Percentiles rank a stretch among this genome's conserved stretches.
Conservation (phyloP, 2,797 vertebrate genomes). For the Australoheros facetus region DNA sequence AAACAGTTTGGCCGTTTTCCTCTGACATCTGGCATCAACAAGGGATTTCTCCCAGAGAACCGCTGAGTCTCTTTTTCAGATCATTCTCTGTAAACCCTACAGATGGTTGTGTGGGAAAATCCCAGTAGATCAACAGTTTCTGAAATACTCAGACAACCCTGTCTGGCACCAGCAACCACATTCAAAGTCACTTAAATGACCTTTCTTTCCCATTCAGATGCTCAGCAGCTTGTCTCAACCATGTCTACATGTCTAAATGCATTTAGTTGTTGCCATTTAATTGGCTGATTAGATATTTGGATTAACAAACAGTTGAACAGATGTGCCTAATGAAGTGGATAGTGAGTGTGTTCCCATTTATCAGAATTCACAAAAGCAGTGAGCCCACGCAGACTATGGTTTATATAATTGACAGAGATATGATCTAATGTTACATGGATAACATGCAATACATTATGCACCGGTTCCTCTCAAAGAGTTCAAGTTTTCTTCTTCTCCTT, state of each 20-base stretch:
- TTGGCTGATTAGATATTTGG: too few species aligned
- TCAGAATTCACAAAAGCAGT: not conserved
- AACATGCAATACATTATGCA: not conserved
- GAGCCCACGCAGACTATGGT: not conserved
- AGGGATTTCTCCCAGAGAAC: too few species aligned
- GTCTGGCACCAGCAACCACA: not conserved
- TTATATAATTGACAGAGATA: not conserved
- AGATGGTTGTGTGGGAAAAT: too few species aligned
- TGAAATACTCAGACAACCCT: not conserved
- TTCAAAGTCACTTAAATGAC: not conserved
- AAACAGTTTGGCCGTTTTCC: too few species aligned
- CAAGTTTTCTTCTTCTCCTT: not conserved
- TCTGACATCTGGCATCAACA: too few species aligned
- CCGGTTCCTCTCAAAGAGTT: not conserved
- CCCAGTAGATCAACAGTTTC: too few species aligned
- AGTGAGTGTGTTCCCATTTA: not conserved
- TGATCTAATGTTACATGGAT: not conserved
- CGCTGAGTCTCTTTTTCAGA: too few species aligned
- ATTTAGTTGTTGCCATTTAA: too few species aligned
- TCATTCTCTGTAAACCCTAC: too few species aligned
- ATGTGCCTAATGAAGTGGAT: not conserved
- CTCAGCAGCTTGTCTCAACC: not conserved
- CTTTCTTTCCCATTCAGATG: not conserved
- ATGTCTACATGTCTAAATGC: not conserved
- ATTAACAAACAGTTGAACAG: not conserved